phyloP scores from a whole-genome alignment of 1,140 invertebrate species.

The Drosophila orena region DNA sequence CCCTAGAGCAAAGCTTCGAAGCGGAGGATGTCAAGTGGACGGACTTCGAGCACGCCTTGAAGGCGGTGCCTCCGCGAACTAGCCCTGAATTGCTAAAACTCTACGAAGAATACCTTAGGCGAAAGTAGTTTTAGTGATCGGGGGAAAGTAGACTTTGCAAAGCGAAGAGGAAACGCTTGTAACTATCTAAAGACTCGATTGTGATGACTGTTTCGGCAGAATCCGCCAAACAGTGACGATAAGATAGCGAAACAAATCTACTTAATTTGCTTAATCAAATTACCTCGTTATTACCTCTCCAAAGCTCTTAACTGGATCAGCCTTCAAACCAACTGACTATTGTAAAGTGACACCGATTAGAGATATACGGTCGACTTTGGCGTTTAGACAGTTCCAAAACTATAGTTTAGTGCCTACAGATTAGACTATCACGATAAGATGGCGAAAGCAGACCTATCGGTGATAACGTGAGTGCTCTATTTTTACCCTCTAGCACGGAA shows the following conservation, averaged over 20 bases:
- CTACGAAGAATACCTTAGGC: slow-evolving; percentile 86
- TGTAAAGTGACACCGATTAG: slow-evolving; percentile 5
- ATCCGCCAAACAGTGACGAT: too few relatives aligned
- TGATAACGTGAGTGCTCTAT: background rate
- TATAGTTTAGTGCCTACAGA: slow-evolving; percentile 24
- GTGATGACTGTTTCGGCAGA: too few relatives aligned
- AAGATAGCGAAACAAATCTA: too few relatives aligned
- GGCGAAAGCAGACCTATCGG: slow-evolving; percentile 15
- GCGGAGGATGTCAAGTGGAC: slow-evolving; percentile 85
- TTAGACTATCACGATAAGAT: slow-evolving; percentile 33
- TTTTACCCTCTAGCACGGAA: background rate
- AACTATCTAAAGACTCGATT: background rate
- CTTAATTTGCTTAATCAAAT: background rate
- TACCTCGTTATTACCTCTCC: background rate
- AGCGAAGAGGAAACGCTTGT: too few relatives aligned
- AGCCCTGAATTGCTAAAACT: slow-evolving; percentile 88
- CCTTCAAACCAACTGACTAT: background rate
- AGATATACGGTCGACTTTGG: slow-evolving; percentile 3
- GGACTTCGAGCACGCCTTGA: slow-evolving; percentile 90
- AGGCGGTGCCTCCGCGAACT: slow-evolving; percentile 90
- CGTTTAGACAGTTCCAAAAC: background rate
- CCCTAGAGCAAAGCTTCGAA: slow-evolving; percentile 90
- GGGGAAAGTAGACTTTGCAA: background rate
- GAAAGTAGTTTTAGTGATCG: slow-evolving; percentile 13
- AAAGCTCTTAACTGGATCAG: background rate